A percentile compares a stretch with the other conserved stretches of the same genome.
Evolutionary conservation across 2,888 invertebrate genomes (phyloP).

Genomic region (Hyposoter dolosus): DNA sequence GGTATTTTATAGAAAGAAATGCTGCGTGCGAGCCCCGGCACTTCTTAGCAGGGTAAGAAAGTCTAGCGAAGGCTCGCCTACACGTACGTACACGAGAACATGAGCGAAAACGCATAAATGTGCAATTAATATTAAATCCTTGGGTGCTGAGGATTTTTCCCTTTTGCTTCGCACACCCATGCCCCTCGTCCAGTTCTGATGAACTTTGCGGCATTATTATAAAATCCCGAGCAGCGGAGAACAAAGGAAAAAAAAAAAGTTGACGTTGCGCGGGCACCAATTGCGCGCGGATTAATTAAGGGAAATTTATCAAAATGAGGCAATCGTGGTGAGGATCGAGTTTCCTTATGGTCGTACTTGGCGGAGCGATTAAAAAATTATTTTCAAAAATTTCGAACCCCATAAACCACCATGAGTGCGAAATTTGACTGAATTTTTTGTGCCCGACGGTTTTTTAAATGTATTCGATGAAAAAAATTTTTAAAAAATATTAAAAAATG

Average conservation of each 20-base stretch:
- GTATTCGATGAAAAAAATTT: no score
- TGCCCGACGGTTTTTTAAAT: no score
- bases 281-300: conserved; percentile 45
- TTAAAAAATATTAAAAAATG: no score
- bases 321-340: conserved; percentile 38
- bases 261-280: not conserved
- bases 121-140: not conserved
- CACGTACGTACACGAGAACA: conserved; percentile 19
- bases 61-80: conserved; percentile 62
- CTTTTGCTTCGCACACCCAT: not conserved
- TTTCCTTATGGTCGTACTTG: not conserved
- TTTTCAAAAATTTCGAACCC: not conserved
- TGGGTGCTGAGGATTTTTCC: conserved; percentile 25
- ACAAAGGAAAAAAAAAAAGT: conserved; percentile 7
- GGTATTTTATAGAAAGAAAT: conserved; percentile 66
- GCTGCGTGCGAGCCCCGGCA: conserved; percentile 55
- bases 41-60: conserved; percentile 51
- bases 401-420: not conserved
- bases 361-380: not conserved
- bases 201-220: conserved; percentile 48
- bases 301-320: conserved; percentile 44
- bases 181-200: conserved; percentile 11
- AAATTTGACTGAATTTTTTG: no score
- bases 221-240: conserved; percentile 38
- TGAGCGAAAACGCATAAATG: not conserved